Percentiles rank a stretch among this genome's conserved stretches.
Evolutionary conservation across 2,113 vertebrate species (phyloP).

Genomic region (Oplegnathus fasciatus): DNA sequence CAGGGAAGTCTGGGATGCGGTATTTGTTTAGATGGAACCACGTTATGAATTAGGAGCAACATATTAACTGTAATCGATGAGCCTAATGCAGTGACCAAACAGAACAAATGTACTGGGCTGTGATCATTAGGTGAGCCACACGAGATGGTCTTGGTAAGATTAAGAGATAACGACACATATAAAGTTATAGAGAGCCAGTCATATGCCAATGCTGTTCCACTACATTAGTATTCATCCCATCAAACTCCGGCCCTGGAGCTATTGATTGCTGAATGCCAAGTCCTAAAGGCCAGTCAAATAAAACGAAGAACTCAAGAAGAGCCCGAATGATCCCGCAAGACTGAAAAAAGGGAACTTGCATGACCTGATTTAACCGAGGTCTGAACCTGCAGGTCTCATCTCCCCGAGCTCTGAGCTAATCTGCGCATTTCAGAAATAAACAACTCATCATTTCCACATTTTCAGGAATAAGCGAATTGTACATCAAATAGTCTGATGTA

Average conservation of each 20-base stretch:
- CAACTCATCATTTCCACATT: constrained; percentile 16
- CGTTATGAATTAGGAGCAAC: constrained; percentile 53
- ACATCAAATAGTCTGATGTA: constrained; percentile 28
- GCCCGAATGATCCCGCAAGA: constrained; percentile 66
- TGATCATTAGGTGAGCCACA: constrained; percentile 45
- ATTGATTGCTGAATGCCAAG: constrained; percentile 78
- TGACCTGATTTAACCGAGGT: constrained; percentile 43
- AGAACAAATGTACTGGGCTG: constrained; percentile 53
- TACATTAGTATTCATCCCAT: constrained; percentile 79
- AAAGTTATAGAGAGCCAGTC: constrained; percentile 51
- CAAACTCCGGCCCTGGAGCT: constrained; percentile 62
- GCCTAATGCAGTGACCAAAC: constrained; percentile 49
- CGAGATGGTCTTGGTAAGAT: constrained; percentile 46
- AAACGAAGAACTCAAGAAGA: constrained; percentile 68
- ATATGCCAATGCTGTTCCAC: constrained; percentile 64
- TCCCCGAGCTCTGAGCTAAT: constrained; percentile 7
- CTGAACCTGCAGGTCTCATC: constrained; percentile 27
- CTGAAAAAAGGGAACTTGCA: constrained; percentile 28
- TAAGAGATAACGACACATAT: constrained; percentile 60
- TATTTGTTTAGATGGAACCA: constrained; percentile 47
- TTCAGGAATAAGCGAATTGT: constrained; percentile 15
- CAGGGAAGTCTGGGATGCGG: constrained; percentile 23
- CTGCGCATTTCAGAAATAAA: constrained; percentile 44
- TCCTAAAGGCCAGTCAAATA: constrained; percentile 78
- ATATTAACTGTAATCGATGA: constrained; percentile 64